Evolutionary conservation across 2,888 invertebrate species (phyloP), one percentile per base, ranked within the genome.

Genomic region (Caenorhabditis auriculariae): DNA sequence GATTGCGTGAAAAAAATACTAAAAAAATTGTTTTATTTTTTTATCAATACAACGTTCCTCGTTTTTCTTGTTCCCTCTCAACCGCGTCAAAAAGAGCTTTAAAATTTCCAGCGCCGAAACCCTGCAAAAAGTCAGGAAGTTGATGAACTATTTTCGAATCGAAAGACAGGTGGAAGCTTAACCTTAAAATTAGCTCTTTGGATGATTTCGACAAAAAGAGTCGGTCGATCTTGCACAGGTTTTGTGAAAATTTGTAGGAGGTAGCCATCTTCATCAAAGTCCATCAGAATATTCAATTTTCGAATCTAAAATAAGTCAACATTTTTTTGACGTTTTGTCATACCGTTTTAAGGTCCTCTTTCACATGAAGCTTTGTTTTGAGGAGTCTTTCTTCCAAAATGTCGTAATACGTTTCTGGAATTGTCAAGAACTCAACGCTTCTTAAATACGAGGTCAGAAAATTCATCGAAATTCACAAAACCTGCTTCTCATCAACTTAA

Each of bases 31-130:
- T n/a, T n/a, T n/a, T n/a, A n/a, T n/a, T n/a, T n/a, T n/a, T n/a
- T n/a, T n/a, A n/a, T 61, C 74, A 81, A 87, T 88, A 93, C 75
- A 96, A 87, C 84, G 98, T 98, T 57, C 96, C 96, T 76, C 96
- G 88, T 81, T 88, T 89, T 12, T 87, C 91, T 85, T 98, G 98
- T 77, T 98, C 96, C 50, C 88, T 80, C 85, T 98, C 96, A 74
- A 98, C 92, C 0, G 96, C 93, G 84, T 94, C 93, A 83, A 98
- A 98, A 12, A 98, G 86, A 0, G 95, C 91, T 84, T 96, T 95
- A 85, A 98, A 98, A 82, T 98, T 98, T 27, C 96, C 96, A 74
- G 95, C 96, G 47, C 98, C 98, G 82, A 99, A 98, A 51, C 98
- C 98, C 95, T 98, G 84, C 17, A 67, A 61, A 15, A 39, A 42